Evolutionary conservation across 23 tunicate genomes (phyloP).

Genomic region (Corella eumyota): DNA sequence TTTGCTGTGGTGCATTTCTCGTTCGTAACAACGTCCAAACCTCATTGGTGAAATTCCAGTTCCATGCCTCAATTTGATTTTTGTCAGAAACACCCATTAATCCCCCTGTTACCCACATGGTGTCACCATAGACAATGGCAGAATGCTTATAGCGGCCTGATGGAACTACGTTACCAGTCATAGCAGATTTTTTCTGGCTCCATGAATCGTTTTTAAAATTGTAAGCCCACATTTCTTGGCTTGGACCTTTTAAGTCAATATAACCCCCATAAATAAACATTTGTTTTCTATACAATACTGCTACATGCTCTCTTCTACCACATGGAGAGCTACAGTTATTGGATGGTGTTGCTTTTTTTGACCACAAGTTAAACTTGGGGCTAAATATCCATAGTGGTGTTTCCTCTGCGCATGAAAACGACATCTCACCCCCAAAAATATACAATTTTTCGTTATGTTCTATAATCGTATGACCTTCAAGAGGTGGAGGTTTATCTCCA

Average conservation of each 20-base stretch:
- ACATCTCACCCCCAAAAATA: constrained; percentile 77
- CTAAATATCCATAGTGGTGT: constrained; percentile 59
- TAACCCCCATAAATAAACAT: constrained; percentile 79
- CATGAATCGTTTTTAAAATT: constrained; percentile 25
- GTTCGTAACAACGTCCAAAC: constrained; percentile 48
- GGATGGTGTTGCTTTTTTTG: constrained; percentile 7
- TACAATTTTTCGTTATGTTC: constrained; percentile 27
- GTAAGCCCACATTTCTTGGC: constrained; percentile 56
- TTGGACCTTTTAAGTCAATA: constrained; percentile 69
- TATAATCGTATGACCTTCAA: constrained; percentile 79
- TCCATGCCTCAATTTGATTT: constrained; percentile 49
- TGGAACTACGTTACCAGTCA: constrained; percentile 4
- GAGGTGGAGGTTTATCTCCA: constrained; percentile 34
- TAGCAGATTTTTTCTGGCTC: constrained; percentile 8
- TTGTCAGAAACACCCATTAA: constrained; percentile 50
- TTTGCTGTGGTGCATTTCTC: constrained; percentile 52
- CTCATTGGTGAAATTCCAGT: constrained; percentile 18
- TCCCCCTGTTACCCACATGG: constrained; percentile 83
- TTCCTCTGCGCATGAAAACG: constrained; percentile 69
- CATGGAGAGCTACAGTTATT: constrained; percentile 27
- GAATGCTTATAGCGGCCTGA: constrained; percentile 65
- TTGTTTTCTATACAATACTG: constrained; percentile 26
- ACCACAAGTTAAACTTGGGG: constrained; percentile 19
- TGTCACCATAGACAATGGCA: constrained; percentile 31
- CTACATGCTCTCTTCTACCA: constrained; percentile 76